Base-by-base conservation (phyloP, 2,113 vertebrate genomes). In the Hiodon tergisus region DNA sequence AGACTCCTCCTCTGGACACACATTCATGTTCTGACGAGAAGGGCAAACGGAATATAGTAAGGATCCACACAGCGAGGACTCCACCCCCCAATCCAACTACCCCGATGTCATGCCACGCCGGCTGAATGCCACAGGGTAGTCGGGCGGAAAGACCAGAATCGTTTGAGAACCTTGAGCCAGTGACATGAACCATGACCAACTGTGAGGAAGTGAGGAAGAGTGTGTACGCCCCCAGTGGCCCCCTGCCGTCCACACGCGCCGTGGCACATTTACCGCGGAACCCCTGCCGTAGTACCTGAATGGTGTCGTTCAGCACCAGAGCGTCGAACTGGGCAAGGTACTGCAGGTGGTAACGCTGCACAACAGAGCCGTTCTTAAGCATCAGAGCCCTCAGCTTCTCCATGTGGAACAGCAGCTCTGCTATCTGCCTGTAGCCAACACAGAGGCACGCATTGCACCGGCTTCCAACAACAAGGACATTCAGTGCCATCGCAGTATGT, bases 1-100 rank as follows among this genome's bases (percentile, higher is more conserved):
- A 0, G 96, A 98, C 69, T 98, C 96, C 76, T 98, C 96, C 79
- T 98, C 96, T 2, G 96, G 96, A 85, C 96, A 98, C 17, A 98
- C 96, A 0, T 87, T 90, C 70, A 98, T 91, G 77, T 94, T 95
- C 96, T 98, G 82, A 31, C 72, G 4, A 81, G 80, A 4, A 73
- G 11, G 73, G 16, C 3, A 11, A 3, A 51, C 77, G 74, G 9
- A 66, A 0, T 63, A 66, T 51, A 16, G 16, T 59, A 75, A 67
- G 46, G 6, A 59, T 47, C 31, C 55, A 61, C 48, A 6, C 60
- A 65, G 31, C 31, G 6, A 6, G 53, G 58, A 62, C 11, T n/a
- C 31, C 31, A 2, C 31, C 31, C 31, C 31, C 31, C 31, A 31
- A 31, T 31, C 31, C 31, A 1, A 31, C 31, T 1, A 31, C 31